phyloP scores from a whole-genome alignment of 1,140 invertebrate genomes.

The Zaprionus vittiger region DNA sequence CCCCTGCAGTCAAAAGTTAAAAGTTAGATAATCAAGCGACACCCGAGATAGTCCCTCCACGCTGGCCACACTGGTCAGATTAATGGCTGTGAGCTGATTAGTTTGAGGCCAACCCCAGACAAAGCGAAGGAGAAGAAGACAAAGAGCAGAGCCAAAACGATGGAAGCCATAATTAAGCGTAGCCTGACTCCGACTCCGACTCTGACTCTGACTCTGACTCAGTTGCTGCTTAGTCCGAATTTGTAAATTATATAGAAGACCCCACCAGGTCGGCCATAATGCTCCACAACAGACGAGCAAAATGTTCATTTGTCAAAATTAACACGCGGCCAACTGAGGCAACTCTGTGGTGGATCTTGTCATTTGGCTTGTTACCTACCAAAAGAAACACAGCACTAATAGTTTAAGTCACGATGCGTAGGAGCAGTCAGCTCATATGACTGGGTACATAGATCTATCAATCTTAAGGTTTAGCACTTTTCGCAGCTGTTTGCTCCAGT shows the following conservation, averaged over 20 bases:
- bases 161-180: constrained; percentile 65
- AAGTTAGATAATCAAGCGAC: constrained; percentile 70
- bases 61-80: constrained; percentile 63
- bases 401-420: constrained; percentile 32
- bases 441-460: not conserved
- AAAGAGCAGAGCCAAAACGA: constrained; percentile 47
- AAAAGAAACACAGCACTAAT: constrained; percentile 6
- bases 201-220: not conserved
- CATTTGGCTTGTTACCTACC: constrained; percentile 1
- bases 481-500: not conserved
- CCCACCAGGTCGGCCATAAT: constrained; percentile 16
- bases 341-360: constrained; percentile 11
- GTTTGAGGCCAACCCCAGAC: constrained; percentile 74
- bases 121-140: constrained; percentile 24
- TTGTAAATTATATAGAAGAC: constrained; percentile 72
- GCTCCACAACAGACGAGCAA: constrained; percentile 67
- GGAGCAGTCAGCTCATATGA: constrained; percentile 32
- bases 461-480: not conserved
- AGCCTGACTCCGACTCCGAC: constrained; percentile 19
- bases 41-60: constrained; percentile 13
- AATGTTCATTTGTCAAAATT: constrained; percentile 81
- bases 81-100: constrained; percentile 80
- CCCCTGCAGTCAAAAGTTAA: constrained; percentile 21
- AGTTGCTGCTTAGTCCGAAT: constrained; percentile 66
- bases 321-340: constrained; percentile 51